These are phyloP conservation scores for Zoanthus solanderi DNA, from an alignment of 92 coral and sea anemone genomes.

Conservation along the genomic window DNA sequence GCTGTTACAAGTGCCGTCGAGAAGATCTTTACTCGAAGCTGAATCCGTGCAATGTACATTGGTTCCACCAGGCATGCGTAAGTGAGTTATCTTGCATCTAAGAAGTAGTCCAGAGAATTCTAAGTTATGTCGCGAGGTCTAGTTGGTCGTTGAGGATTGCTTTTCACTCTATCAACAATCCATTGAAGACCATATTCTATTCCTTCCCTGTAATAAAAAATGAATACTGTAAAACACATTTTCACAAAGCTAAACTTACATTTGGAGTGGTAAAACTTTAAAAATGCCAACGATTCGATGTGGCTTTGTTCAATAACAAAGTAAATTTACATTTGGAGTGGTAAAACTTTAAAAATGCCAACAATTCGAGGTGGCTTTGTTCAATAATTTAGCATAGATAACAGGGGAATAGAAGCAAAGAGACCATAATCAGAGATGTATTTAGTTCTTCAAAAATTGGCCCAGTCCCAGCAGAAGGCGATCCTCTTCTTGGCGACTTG, in stretches of 20 bases:
- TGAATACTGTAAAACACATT: neutral
- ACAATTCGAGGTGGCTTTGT: too few species aligned
- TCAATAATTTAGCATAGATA: too few species aligned
- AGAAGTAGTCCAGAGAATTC: neutral
- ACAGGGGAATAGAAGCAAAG: too few species aligned
- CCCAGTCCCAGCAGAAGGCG: too few species aligned
- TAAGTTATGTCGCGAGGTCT: constrained; percentile 42
- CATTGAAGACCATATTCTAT: constrained; percentile 47
- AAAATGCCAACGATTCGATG: too few species aligned
- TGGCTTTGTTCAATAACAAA: neutral
- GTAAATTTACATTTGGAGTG: too few species aligned
- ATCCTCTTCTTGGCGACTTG: too few species aligned
- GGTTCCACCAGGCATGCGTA: neutral
- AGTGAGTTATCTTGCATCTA: neutral
- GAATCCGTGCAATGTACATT: neutral
- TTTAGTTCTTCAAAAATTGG: too few species aligned
- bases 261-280: too few species aligned
- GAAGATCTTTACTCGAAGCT: neutral
- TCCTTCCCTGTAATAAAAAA: constrained; percentile 22
- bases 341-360: neutral
- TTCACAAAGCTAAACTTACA: neutral
- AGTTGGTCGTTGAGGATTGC: constrained; percentile 24
- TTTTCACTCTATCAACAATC: constrained; percentile 46
- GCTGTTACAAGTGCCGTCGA: neutral
- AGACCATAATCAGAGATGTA: too few species aligned